A percentile compares a stretch with the other conserved stretches of the same genome.
Conservation (phyloP, 2,113 vertebrate genomes). For the rabbit (Oryctolagus cuniculus) region DNA sequence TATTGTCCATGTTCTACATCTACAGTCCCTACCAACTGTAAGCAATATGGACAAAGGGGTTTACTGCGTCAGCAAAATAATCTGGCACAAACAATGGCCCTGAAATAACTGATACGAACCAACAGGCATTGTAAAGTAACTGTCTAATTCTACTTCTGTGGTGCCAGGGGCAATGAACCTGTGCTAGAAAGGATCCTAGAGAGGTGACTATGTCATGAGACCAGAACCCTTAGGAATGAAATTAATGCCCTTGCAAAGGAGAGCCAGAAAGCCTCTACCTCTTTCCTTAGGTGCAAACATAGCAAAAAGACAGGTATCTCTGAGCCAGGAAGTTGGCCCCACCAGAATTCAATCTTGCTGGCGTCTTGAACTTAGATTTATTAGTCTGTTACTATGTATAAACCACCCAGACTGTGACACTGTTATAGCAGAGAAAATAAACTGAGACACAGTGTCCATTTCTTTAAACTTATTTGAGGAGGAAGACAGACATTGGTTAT, state of each 20-base stretch:
- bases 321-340: not conserved
- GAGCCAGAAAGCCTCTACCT: not conserved
- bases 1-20: not conserved
- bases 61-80: not conserved
- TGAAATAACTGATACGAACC: not conserved
- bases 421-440: not conserved
- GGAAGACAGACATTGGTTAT: not conserved
- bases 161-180: not conserved
- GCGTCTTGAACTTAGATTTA: not conserved
- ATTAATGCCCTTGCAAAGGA: not conserved
- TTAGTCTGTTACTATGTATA: not conserved
- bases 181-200: not conserved
- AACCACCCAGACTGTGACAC: too few species aligned
- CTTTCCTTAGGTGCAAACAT: not conserved
- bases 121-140: not conserved
- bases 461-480: conserved; percentile 36
- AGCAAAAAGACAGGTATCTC: not conserved
- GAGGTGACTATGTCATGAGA: not conserved
- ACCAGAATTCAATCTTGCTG: not conserved
- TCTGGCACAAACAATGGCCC: not conserved
- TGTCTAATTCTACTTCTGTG: not conserved
- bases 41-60: not conserved
- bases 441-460: not conserved
- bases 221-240: not conserved
- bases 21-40: not conserved